Conservation (phyloP, 2,113 vertebrate species). For the Anguilla rostrata region DNA sequence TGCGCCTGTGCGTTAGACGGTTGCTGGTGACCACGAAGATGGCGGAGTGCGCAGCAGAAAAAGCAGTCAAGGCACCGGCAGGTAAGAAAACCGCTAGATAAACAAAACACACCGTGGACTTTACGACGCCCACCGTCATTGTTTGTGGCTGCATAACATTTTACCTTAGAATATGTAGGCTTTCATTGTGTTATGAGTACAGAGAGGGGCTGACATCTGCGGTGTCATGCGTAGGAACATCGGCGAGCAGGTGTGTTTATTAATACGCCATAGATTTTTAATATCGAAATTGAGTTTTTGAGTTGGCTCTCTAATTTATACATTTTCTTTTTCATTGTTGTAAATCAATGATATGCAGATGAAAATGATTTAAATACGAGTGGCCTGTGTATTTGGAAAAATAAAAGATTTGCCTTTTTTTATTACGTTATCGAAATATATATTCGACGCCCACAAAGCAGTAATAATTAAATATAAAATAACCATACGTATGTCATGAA, state of each 20-base stretch:
- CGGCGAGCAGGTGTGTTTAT: conserved; percentile 1
- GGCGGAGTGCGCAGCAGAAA: conserved; percentile 53
- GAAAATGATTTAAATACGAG: not conserved
- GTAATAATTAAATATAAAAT: not conserved
- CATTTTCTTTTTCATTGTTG: not conserved
- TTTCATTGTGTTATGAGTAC: not conserved
- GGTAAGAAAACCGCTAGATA: conserved; percentile 45
- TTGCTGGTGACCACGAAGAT: conserved; percentile 45
- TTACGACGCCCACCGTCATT: not conserved
- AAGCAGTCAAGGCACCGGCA: conserved; percentile 45
- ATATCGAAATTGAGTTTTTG: not conserved
- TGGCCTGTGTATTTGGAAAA: not conserved
- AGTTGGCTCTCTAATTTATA: not conserved
- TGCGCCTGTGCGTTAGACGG: conserved; percentile 25
- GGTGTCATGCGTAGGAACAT: not conserved
- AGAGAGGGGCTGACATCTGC: not conserved
- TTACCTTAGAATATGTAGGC: not conserved
- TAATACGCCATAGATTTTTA: not conserved
- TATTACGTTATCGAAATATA: not conserved
- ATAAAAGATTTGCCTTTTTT: not conserved
- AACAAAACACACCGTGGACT: not conserved
- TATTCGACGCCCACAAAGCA: not conserved
- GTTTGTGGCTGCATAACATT: no score
- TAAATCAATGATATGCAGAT: not conserved
- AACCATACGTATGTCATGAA: not conserved